Evolutionary conservation across 2,797 vertebrate genomes (phyloP), one percentile per base, ranked within the genome.

Genomic region (Hypotaenidia okinawae): DNA sequence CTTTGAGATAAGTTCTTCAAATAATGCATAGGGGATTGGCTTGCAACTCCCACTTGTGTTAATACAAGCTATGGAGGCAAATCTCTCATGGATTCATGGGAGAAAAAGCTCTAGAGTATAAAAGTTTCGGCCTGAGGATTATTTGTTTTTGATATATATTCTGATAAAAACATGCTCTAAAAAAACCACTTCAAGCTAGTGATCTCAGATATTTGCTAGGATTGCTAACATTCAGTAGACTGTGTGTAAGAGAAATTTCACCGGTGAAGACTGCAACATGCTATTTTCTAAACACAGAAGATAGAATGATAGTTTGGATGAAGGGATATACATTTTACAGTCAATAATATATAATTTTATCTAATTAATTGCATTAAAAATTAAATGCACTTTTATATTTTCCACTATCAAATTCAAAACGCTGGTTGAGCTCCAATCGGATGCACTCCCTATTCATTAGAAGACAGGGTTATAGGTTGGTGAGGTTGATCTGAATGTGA

Each of bases 1-100:
- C 94, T 96, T 94, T 94, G 90, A 97, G 96, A 92, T 93, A 94
- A 95, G 55, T 95, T 95, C 79, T 93, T 94, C 79, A 93, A 95
- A 91, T 93, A 95, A 96, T 67, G 79, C 94, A 92, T 91, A 70
- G 28, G 63, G 89, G 78, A 96, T 95, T 92, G 77, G 62, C 59
- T 96, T 92, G 87, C 72, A 72, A 95, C 45, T 94, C 94, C 91
- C 87, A 93, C 78, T 96, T 91, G 78, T 87, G 89, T 90, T 95
- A 95, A 95, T 79, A 95, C 77, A 72, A 96, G 47, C 81, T 84
- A 94, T 92, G 88, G 74, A 91, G 76, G 76, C 77, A 96, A 95
- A 95, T 93, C 73, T 92, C 67, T 89, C 83, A 84, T 75, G 74
- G 66, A 84, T 94, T 94, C 94, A 92, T 77, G 67, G 86, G 94